Conservation (phyloP, 2,888 invertebrate species). For the Dolichopus griseipennis region DNA sequence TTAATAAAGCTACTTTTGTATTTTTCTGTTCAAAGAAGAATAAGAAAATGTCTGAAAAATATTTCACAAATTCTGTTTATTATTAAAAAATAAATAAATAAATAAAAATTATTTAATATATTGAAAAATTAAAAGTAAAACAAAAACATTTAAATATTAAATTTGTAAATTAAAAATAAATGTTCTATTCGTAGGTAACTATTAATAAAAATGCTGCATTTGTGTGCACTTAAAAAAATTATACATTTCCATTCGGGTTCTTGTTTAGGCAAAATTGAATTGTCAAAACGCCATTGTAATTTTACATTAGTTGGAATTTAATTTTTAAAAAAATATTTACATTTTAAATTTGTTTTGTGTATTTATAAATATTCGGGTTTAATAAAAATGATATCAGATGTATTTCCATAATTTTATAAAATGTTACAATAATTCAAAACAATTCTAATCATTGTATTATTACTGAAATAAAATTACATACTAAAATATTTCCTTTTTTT, state of each 20-base stretch:
- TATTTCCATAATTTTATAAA: too few species aligned
- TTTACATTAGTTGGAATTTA: neutral
- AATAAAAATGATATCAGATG: too few species aligned
- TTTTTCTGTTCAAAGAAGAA: neutral
- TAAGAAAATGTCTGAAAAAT: constrained; percentile 1
- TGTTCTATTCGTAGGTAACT: neutral
- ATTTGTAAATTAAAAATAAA: neutral
- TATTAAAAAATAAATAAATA: neutral
- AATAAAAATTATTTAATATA: neutral
- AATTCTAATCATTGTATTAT: too few species aligned
- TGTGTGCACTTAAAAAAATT: neutral
- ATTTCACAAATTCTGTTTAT: neutral
- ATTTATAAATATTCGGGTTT: too few species aligned
- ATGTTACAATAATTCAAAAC: too few species aligned
- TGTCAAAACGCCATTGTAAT: neutral
- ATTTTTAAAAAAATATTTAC: neutral
- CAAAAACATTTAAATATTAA: neutral
- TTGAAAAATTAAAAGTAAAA: neutral
- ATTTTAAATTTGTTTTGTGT: too few species aligned
- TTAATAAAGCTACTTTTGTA: neutral
- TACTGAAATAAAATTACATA: too few species aligned
- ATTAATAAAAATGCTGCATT: neutral
- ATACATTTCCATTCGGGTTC: neutral
- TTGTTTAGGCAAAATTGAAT: neutral
- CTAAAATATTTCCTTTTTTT: neutral